Evolutionary conservation across 2,113 vertebrate genomes (phyloP).

Genomic region (Rhombomys opimus): DNA sequence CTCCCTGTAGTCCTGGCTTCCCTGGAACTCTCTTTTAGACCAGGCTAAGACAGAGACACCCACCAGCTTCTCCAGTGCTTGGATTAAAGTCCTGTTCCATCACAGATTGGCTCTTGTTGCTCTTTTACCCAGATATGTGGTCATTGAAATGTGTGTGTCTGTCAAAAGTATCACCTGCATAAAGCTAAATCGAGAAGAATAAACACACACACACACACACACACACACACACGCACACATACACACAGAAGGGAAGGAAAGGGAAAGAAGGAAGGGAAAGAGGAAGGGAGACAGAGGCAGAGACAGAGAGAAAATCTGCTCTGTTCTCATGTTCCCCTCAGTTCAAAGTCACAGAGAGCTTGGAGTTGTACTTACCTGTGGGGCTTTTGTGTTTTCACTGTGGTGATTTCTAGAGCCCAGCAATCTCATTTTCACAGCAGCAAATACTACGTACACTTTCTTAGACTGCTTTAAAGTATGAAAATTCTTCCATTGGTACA

Average conservation of each 20-base stretch:
- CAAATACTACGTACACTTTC: not conserved
- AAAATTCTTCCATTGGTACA: not conserved
- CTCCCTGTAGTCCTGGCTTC: not conserved
- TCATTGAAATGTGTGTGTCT: not conserved
- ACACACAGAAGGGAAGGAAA: not conserved
- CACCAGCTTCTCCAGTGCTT: not conserved
- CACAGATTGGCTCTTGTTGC: not conserved
- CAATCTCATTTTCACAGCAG: not conserved
- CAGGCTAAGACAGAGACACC: not conserved
- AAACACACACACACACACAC: not conserved
- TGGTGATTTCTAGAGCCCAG: not conserved
- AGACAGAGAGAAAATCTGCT: not conserved
- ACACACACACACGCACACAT: not conserved
- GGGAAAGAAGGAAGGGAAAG: not conserved
- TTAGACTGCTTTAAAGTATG: not conserved
- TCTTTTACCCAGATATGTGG: not conserved
- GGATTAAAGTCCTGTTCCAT: not conserved
- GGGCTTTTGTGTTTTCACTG: not conserved
- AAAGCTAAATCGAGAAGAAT: not conserved
- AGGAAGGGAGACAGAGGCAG: not conserved
- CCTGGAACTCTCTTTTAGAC: not conserved
- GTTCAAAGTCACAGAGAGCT: not conserved
- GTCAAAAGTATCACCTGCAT: not conserved
- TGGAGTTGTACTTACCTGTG: not conserved
- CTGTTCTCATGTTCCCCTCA: not conserved